Evolutionary conservation across 2,888 invertebrate species (phyloP).

Genomic region (Stomorhina lunata): DNA sequence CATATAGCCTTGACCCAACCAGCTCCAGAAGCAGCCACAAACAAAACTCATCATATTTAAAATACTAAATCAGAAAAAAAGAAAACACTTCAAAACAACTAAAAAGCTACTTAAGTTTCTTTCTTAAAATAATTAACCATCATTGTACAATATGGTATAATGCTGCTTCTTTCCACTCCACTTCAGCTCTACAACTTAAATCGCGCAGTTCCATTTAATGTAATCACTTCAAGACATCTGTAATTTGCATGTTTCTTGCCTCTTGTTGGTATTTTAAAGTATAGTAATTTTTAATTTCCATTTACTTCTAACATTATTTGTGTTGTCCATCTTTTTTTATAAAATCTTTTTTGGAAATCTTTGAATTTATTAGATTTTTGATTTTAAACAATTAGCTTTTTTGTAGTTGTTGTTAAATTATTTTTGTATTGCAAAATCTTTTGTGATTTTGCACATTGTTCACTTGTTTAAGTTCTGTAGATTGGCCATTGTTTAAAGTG

Average conservation of each 20-base stretch:
- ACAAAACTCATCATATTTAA: slow-evolving; percentile 33
- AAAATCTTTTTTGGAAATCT: slow-evolving; percentile 58
- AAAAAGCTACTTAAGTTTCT: slow-evolving; percentile 63
- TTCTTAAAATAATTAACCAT: slow-evolving; percentile 63
- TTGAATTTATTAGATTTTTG: slow-evolving; percentile 61
- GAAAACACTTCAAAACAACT: slow-evolving; percentile 58
- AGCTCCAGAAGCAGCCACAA: neutral
- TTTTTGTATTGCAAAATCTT: slow-evolving; percentile 31
- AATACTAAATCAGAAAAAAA: neutral
- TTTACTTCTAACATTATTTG: slow-evolving; percentile 38
- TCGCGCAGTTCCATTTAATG: slow-evolving; percentile 23
- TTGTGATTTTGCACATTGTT: slow-evolving; percentile 65
- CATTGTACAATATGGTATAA: neutral
- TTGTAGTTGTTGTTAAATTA: slow-evolving; percentile 21
- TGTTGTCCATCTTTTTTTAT: slow-evolving; percentile 32
- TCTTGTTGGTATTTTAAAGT: slow-evolving; percentile 41
- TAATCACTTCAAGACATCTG: slow-evolving; percentile 57
- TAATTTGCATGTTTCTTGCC: slow-evolving; percentile 48
- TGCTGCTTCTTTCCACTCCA: neutral
- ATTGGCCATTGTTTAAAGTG: slow-evolving; percentile 62
- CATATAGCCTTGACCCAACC: slow-evolving; percentile 63
- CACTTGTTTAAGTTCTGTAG: slow-evolving; percentile 60
- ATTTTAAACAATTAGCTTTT: slow-evolving; percentile 40
- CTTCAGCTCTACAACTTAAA: slow-evolving; percentile 24
- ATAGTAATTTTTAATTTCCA: neutral